Conservation (phyloP, 30 jellyfish, hydroid and myxozoan genomes). For the Euphysa ruthae region DNA sequence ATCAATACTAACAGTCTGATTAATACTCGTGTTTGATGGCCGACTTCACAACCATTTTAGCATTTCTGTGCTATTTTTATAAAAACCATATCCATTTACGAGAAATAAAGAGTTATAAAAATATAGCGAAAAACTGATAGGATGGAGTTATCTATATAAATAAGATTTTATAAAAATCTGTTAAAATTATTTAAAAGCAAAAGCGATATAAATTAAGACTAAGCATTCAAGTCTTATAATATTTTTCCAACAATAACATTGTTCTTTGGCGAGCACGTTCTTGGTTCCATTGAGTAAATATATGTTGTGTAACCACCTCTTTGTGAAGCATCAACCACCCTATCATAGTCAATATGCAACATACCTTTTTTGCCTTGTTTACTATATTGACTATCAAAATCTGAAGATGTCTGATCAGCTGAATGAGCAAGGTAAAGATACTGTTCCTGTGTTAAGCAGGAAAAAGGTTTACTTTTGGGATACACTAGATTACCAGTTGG, state of each 20-base stretch:
- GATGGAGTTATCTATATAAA: no score
- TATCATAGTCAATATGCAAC: constrained; percentile 55
- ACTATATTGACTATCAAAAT: constrained; percentile 31
- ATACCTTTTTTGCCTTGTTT: constrained; percentile 47
- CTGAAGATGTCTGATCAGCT: constrained; percentile 79
- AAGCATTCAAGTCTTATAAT: no score
- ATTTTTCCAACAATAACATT: constrained; percentile 66
- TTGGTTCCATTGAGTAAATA: constrained; percentile 45
- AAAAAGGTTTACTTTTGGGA: constrained; percentile 63
- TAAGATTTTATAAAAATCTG: no score
- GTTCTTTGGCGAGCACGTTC: constrained; percentile 69
- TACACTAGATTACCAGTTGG: constrained; percentile 34
- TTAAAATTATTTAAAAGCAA: no score
- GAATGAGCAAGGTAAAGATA: constrained; percentile 53
- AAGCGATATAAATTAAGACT: no score
- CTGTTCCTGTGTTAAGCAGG: constrained; percentile 4
- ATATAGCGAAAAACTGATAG: no score
- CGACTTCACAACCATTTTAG: no score
- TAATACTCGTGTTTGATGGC: no score
- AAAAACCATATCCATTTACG: no score
- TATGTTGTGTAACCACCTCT: constrained; percentile 34
- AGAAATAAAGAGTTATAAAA: no score
- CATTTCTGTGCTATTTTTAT: no score
- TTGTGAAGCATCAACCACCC: constrained; percentile 30
- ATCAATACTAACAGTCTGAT: no score